phyloP scores from a whole-genome alignment of 2,888 invertebrate species.

The Mystacides longicornis region DNA sequence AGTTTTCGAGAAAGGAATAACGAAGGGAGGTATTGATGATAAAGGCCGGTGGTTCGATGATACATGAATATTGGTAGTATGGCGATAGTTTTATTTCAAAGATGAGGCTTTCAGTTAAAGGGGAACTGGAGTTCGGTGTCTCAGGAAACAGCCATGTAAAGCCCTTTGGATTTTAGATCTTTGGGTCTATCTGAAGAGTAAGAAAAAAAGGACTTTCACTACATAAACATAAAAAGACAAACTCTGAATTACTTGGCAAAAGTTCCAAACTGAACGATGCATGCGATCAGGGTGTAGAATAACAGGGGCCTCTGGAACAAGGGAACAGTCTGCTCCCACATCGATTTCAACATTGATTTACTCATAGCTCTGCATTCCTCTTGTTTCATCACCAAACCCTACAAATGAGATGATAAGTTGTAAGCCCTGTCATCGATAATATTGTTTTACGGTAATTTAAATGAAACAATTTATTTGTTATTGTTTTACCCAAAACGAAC shows the following conservation, averaged over 20 bases:
- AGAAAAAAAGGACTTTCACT: not conserved
- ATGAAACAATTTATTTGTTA: no score
- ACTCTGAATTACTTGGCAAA: slow-evolving; percentile 53
- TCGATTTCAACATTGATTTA: slow-evolving; percentile 40
- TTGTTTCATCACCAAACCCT: slow-evolving; percentile 3
- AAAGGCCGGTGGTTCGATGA: no score
- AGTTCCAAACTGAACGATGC: slow-evolving; percentile 57
- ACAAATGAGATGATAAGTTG: no score
- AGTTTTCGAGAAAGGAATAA: no score
- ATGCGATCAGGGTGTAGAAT: slow-evolving; percentile 48
- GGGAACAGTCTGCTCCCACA: slow-evolving; percentile 50
- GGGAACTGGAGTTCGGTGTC: not conserved
- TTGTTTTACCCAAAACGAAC: no score
- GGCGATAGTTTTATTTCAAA: no score
- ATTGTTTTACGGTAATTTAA: no score
- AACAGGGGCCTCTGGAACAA: slow-evolving; percentile 50
- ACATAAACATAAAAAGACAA: not conserved
- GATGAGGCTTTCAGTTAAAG: not conserved
- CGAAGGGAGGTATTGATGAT: no score
- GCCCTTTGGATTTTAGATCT: no score
- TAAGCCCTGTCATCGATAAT: no score
- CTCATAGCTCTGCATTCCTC: slow-evolving; percentile 3
- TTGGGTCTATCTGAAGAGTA: not conserved
- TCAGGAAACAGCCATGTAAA: no score
- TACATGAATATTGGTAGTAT: no score